phyloP scores from a whole-genome alignment of 2,888 invertebrate species.

The Aethes cnicana region DNA sequence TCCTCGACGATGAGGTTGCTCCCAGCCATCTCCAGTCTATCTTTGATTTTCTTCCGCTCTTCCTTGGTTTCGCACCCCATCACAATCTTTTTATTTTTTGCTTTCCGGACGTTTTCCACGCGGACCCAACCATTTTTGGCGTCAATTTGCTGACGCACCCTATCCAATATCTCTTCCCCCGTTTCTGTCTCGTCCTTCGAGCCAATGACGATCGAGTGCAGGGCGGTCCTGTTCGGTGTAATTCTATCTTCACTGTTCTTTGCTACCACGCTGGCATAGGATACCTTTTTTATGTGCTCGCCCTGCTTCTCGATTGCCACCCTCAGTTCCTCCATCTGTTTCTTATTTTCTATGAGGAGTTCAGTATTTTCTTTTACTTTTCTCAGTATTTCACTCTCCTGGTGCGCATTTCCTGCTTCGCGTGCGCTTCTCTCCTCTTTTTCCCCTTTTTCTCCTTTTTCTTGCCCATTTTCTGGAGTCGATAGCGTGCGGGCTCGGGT shows the following conservation, averaged over 20 bases:
- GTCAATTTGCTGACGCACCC: constrained; percentile 9
- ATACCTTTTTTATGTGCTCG: background rate
- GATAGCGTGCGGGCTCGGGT: background rate
- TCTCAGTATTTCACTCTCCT: background rate
- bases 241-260: background rate
- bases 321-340: background rate
- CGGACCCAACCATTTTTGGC: constrained; percentile 20
- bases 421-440: background rate
- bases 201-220: constrained; percentile 16
- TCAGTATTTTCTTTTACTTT: background rate
- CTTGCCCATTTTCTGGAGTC: background rate
- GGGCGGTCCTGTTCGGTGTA: background rate
- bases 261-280: background rate
- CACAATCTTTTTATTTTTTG: constrained; percentile 22
- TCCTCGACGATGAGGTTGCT: constrained; percentile 23
- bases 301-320: background rate
- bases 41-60: constrained; percentile 19
- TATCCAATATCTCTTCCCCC: constrained; percentile 15
- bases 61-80: constrained; percentile 10
- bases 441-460: background rate
- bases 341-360: background rate
- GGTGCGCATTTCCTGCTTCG: background rate
- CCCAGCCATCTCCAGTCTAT: constrained; percentile 5
- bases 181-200: constrained; percentile 11
- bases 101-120: constrained; percentile 24